Evolutionary conservation across 2,888 invertebrate species (phyloP).

Genomic region (Julus scanicus): DNA sequence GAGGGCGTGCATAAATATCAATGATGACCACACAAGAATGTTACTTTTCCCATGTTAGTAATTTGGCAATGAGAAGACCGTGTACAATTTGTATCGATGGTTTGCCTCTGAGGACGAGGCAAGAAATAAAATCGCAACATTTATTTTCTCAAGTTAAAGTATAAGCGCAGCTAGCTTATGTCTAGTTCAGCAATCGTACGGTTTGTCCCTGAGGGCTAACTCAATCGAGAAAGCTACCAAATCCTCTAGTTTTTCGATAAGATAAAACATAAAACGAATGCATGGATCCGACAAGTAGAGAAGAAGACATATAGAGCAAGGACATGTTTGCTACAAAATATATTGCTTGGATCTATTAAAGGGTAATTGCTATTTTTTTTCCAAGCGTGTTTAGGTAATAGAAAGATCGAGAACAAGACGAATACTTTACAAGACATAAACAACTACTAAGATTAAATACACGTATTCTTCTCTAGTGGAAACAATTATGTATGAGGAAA

Average conservation of each 20-base stretch:
- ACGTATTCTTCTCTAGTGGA: too few species aligned
- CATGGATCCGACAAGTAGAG: neutral
- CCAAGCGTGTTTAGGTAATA: neutral
- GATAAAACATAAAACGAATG: neutral
- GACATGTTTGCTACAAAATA: neutral
- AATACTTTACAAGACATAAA: too few species aligned
- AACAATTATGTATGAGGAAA: too few species aligned
- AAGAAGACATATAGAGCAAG: too few species aligned
- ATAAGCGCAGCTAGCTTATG: neutral
- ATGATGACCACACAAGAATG: neutral
- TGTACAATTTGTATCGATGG: conserved; percentile 33
- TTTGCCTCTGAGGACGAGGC: neutral
- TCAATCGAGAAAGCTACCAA: neutral
- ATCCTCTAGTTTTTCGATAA: conserved; percentile 11
- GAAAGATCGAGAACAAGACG: neutral
- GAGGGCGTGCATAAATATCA: neutral
- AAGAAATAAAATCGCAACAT: conserved; percentile 19
- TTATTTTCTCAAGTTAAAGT: conserved; percentile 13
- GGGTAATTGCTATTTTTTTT: neutral
- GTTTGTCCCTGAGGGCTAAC: conserved; percentile 1
- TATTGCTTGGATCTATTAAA: neutral
- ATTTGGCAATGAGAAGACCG: conserved; percentile 9
- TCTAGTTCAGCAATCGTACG: neutral
- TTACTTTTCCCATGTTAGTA: conserved; percentile 12
- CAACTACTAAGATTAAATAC: too few species aligned